phyloP scores from a whole-genome alignment of 2,113 vertebrate genomes.

The Syngnathoides biaculeatus region DNA sequence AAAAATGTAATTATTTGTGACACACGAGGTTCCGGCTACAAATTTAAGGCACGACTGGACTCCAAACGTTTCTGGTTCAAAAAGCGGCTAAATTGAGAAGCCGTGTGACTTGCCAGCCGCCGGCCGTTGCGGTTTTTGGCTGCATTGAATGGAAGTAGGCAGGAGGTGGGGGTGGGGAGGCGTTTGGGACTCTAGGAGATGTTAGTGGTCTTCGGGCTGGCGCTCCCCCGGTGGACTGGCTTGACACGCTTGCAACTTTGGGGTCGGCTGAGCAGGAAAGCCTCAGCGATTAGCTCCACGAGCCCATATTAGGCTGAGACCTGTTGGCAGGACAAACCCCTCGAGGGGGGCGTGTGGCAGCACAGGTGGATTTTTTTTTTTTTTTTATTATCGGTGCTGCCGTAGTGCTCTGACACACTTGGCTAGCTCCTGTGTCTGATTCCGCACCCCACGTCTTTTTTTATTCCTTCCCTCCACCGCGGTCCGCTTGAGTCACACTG shows the following conservation, averaged over 20 bases:
- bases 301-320: slow-evolving; percentile 57
- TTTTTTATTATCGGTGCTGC: slow-evolving; percentile 14
- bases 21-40: background rate
- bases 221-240: slow-evolving; percentile 21
- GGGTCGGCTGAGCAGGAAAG: slow-evolving; percentile 31
- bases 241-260: slow-evolving; percentile 48
- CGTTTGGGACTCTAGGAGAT: slow-evolving; percentile 2
- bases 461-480: slow-evolving; percentile 21
- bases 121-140: background rate
- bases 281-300: slow-evolving; percentile 51
- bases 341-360: slow-evolving; percentile 16
- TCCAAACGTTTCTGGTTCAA: background rate
- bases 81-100: background rate
- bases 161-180: too few relatives aligned
- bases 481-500: slow-evolving; percentile 51
- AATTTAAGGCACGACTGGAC: background rate
- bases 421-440: slow-evolving; percentile 38
- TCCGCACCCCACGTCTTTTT: slow-evolving; percentile 25
- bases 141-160: slow-evolving; percentile 15
- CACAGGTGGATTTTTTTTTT: slow-evolving; percentile 40
- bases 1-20: too few relatives aligned
- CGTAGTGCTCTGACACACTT: slow-evolving; percentile 48
- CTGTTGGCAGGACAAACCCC: slow-evolving; percentile 50
- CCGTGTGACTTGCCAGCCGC: slow-evolving; percentile 1
- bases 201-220: slow-evolving; percentile 17